Base-by-base conservation (phyloP, 2,888 invertebrate genomes). In the Arenicola marina region DNA sequence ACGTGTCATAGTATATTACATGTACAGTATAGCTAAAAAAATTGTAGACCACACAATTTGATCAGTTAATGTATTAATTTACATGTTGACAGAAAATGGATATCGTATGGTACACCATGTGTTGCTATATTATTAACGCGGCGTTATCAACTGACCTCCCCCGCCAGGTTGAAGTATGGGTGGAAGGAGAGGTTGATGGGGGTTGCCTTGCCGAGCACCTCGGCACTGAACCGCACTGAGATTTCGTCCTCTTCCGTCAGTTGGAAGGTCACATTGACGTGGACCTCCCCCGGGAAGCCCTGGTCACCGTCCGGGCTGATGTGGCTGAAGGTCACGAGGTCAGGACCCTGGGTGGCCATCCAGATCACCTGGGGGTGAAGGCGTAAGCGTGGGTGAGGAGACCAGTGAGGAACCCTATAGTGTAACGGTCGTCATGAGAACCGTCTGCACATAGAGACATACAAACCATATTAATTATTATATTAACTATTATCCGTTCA, bases 81-180 rank as follows among this genome's bases (percentile, higher is more conserved):
- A n/a, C n/a, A n/a, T n/a, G n/a, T n/a, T n/a, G n/a, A n/a, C n/a
- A n/a, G n/a, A n/a, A n/a, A n/a, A n/a, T n/a, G n/a, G n/a, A n/a
- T n/a, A n/a, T n/a, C n/a, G n/a, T n/a, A n/a, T n/a, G n/a, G n/a
- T n/a, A n/a, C n/a, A n/a, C n/a, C n/a, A n/a, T n/a, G n/a, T n/a
- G n/a, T n/a, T n/a, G n/a, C n/a, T n/a, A n/a, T n/a, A n/a, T n/a
- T n/a, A n/a, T n/a, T n/a, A n/a, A n/a, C n/a, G n/a, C n/a, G n/a
- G n/a, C n/a, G n/a, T 15, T 38, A 38, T 56, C 26, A 21, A 24
- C 46, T 26, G 24, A 90, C 90, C 84, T 95, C 93, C n/a, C 95
- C 95, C 54, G 90, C 92, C 48, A 97, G 86, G 84, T 97, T 97
- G 83, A 95, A 95, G 81, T 91, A 96, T 1, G 91, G 89, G 77